A percentile compares a stretch with the other conserved stretches of the same genome.
Conservation (phyloP, 1,140 invertebrate genomes). For the Phthorimaea operculella region DNA sequence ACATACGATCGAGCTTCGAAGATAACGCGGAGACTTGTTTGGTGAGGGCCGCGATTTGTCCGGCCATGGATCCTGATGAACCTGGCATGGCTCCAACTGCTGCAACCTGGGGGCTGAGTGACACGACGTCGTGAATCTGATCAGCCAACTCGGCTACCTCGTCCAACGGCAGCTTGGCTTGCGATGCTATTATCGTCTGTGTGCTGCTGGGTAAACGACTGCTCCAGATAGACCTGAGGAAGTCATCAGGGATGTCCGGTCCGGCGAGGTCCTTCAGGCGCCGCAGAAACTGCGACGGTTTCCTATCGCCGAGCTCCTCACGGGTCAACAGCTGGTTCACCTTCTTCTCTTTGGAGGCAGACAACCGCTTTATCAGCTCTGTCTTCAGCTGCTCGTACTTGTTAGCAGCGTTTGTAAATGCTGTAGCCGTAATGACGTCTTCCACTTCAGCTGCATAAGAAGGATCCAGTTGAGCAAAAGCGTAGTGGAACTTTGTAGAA, state of each 20-base stretch:
- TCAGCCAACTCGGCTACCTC: slow-evolving; percentile 6
- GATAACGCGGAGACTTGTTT: neutral
- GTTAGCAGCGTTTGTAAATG: neutral
- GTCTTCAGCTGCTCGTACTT: slow-evolving; percentile 6
- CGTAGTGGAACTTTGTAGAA: slow-evolving; percentile 19
- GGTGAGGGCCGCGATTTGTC: slow-evolving; percentile 2
- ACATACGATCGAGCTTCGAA: slow-evolving; percentile 3
- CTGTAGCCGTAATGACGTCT: neutral
- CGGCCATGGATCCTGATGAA: neutral
- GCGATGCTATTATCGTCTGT: slow-evolving; percentile 6
- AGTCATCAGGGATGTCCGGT: neutral
- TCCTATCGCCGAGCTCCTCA: slow-evolving; percentile 7
- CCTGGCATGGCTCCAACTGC: neutral
- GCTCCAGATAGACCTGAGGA: neutral
- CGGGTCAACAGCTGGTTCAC: slow-evolving; percentile 14
- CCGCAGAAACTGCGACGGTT: slow-evolving; percentile 5
- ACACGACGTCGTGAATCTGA: neutral
- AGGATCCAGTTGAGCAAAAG: slow-evolving; percentile 10
- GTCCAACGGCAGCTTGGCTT: slow-evolving; percentile 1
- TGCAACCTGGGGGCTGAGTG: neutral
- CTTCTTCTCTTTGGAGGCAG: slow-evolving; percentile 1
- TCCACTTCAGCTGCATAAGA: neutral
- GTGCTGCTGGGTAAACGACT: slow-evolving; percentile 4
- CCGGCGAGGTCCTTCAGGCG: neutral
- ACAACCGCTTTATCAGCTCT: slow-evolving; percentile 6